These are phyloP conservation scores for Limnephilus marmoratus DNA, from an alignment of 2,888 invertebrate species.

Conservation along the genomic window DNA sequence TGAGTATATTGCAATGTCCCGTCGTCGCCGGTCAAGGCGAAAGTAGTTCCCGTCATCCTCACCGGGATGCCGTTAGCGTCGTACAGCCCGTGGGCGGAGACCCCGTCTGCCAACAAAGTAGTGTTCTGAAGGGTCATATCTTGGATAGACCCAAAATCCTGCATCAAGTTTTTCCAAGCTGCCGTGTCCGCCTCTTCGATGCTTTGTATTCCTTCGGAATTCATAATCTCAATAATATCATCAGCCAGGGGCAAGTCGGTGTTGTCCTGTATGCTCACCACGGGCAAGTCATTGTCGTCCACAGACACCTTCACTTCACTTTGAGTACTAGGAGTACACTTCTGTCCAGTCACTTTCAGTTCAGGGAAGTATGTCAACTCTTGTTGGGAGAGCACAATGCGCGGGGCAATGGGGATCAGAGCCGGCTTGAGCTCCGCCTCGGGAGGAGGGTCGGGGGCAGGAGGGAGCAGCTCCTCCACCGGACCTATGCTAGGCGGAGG, in stretches of 20 bases:
- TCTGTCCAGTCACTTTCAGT: conserved; percentile 44
- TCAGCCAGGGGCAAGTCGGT: conserved; percentile 76
- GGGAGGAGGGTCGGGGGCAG: conserved; percentile 71
- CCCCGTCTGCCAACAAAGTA: conserved; percentile 70
- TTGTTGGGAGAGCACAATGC: conserved; percentile 44
- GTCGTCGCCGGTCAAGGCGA: conserved; percentile 71
- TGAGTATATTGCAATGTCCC: conserved; percentile 69
- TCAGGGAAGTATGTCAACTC: conserved; percentile 51
- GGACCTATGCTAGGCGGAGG: conserved; percentile 66
- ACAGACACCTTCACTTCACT: conserved; percentile 74
- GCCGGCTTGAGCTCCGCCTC: conserved; percentile 67
- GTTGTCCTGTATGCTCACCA: conserved; percentile 77
- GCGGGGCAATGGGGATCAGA: conserved; percentile 55
- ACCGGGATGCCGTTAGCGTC: conserved; percentile 71
- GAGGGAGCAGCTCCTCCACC: conserved; percentile 64
- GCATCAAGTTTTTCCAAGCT: conserved; percentile 77
- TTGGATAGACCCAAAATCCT: conserved; percentile 75
- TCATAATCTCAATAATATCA: conserved; percentile 77
- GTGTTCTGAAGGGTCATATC: conserved; percentile 74
- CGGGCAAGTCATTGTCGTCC: conserved; percentile 75
- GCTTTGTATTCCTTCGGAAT: conserved; percentile 76
- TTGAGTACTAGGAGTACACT: conserved; percentile 36
- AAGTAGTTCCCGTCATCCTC: conserved; percentile 67
- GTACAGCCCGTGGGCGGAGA: conserved; percentile 65
- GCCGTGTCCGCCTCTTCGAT: conserved; percentile 72